Evolutionary conservation across 1,140 invertebrate species (phyloP).

Genomic region (Tetramorium parvispinum): DNA sequence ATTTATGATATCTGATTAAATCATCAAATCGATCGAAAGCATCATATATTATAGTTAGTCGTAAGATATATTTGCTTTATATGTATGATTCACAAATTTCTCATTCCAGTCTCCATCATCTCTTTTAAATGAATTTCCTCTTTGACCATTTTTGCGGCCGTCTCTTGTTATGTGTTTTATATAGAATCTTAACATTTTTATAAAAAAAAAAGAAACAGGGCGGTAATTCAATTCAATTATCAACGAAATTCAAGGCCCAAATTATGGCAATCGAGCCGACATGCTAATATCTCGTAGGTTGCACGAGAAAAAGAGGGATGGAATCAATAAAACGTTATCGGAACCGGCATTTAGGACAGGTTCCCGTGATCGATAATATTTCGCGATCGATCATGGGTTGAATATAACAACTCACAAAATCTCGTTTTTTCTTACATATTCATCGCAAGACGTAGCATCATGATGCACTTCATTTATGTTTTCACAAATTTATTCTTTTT

Average conservation of each 20-base stretch:
- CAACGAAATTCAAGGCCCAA: constrained; percentile 40
- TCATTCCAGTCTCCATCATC: neutral
- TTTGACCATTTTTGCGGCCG: neutral
- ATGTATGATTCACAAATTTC: neutral
- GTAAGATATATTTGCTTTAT: neutral
- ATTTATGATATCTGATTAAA: neutral
- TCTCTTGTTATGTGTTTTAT: neutral
- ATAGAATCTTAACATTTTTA: neutral
- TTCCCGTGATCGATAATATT: neutral
- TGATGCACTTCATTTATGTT: constrained; percentile 34
- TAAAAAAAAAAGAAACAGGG: neutral
- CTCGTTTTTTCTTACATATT: constrained; percentile 37
- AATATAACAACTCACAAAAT: constrained; percentile 50
- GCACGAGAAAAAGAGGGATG: constrained; percentile 27
- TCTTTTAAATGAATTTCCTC: neutral
- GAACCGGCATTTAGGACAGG: constrained; percentile 53
- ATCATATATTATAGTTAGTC: neutral
- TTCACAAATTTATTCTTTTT: neutral
- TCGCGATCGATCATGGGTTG: constrained; percentile 18
- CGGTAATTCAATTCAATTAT: neutral
- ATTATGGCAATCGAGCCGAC: constrained; percentile 36
- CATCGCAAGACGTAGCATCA: neutral
- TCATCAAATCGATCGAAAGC: neutral
- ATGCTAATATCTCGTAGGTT: neutral
- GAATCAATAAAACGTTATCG: constrained; percentile 70